These are phyloP conservation scores for Acrocephalus kingi DNA, from an alignment of 2,113 vertebrate species.

Conservation along the genomic window DNA sequence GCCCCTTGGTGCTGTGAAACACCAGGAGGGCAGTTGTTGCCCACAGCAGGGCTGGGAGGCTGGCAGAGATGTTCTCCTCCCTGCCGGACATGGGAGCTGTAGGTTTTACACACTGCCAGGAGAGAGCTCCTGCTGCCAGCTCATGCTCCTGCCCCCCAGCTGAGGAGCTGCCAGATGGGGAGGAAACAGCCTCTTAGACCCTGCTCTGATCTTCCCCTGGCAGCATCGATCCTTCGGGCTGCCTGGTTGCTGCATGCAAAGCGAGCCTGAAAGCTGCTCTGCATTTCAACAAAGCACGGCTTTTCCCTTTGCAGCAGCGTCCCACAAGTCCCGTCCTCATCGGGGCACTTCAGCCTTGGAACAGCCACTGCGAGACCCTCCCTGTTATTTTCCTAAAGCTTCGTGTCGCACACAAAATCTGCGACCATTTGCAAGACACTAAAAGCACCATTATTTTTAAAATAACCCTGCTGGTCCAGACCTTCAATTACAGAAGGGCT, in stretches of 20 bases:
- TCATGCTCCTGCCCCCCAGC: not conserved
- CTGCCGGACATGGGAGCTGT: not conserved
- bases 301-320: not conserved
- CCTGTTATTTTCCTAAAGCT: not conserved
- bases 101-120: not conserved
- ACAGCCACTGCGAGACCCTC: not conserved
- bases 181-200: constrained; percentile 19
- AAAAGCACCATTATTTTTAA: not conserved
- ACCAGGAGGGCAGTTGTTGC: not conserved
- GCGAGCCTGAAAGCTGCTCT: not conserved
- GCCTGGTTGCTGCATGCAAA: not conserved
- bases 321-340: not conserved
- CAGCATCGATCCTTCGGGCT: not conserved
- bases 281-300: not conserved
- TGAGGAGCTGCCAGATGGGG: constrained; percentile 2
- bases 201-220: not conserved
- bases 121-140: not conserved
- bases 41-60: not conserved
- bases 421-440: not conserved
- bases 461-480: not conserved
- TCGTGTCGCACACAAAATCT: not conserved
- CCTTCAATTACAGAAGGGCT: not conserved
- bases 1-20: not conserved
- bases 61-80: not conserved
- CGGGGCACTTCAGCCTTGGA: not conserved